These are phyloP conservation scores for Ctenodactylus gundi DNA, from an alignment of 2,113 vertebrate species.

Conservation along the genomic window DNA sequence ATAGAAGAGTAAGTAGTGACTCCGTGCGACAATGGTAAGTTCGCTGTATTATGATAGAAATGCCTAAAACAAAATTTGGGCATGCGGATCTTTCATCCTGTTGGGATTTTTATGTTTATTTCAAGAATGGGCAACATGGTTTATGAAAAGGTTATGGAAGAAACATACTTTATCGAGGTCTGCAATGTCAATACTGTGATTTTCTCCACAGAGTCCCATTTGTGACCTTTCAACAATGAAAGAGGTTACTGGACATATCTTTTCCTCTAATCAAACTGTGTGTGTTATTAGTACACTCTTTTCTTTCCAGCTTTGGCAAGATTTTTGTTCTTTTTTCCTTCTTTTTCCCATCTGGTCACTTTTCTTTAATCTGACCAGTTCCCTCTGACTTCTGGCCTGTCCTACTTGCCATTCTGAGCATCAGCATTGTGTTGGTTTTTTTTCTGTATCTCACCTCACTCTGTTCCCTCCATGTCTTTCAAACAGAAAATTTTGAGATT, in stretches of 20 bases:
- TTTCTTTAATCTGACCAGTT: background rate
- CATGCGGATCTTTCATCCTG: background rate
- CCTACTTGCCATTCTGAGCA: background rate
- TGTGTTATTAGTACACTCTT: background rate
- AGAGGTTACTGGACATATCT: background rate
- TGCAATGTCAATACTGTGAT: background rate
- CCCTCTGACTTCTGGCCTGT: background rate
- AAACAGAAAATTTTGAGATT: background rate
- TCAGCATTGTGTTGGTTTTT: background rate
- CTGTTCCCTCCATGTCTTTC: background rate
- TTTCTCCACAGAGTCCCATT: background rate
- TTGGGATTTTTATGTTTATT: background rate
- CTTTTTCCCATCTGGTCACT: background rate
- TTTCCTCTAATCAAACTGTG: background rate
- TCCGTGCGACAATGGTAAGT: background rate
- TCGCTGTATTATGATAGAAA: background rate
- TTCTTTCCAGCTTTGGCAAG: accelerated
- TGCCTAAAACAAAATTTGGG: background rate
- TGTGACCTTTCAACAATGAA: background rate
- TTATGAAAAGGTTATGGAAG: background rate
- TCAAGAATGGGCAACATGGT: background rate
- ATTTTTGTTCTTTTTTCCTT: background rate
- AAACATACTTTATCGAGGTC: background rate
- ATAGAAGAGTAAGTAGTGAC: background rate
- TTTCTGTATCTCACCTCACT: background rate